phyloP scores from a whole-genome alignment of 1,140 invertebrate species.

The Charaxes varanes region DNA sequence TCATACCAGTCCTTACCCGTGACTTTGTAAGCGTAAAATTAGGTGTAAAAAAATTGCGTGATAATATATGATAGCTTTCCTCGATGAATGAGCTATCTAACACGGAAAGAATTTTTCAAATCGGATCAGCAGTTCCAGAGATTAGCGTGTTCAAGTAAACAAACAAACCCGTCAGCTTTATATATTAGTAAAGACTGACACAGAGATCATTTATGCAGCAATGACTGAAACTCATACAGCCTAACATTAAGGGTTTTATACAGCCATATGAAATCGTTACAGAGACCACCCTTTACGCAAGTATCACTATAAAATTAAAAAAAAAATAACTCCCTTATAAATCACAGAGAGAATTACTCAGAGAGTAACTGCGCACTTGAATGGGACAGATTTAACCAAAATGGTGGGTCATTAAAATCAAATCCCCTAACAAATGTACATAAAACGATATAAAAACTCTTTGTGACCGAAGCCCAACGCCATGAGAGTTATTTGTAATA shows the following conservation, averaged over 20 bases:
- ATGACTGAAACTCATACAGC: too few relatives aligned
- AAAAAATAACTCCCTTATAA: constrained; percentile 8
- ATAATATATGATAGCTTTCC: too few relatives aligned
- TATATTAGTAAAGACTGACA: too few relatives aligned
- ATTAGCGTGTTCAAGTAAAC: too few relatives aligned
- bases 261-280: neutral
- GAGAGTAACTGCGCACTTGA: constrained; percentile 1
- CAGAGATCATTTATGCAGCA: too few relatives aligned
- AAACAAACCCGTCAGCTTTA: neutral
- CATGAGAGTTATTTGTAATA: constrained; percentile 65
- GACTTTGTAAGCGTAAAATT: too few relatives aligned
- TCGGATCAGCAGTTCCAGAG: too few relatives aligned
- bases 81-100: too few relatives aligned
- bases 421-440: constrained; percentile 50
- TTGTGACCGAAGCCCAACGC: constrained; percentile 25
- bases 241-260: too few relatives aligned
- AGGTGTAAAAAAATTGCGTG: too few relatives aligned
- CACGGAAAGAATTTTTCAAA: too few relatives aligned
- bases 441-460: constrained; percentile 20
- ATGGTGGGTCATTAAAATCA: constrained; percentile 50
- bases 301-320: constrained; percentile 5
- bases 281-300: constrained; percentile 12
- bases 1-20: too few relatives aligned
- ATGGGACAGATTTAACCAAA: constrained; percentile 18
- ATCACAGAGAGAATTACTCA: constrained; percentile 9